Evolutionary conservation across 37 sponge, comb jelly and placozoan species (phyloP).

Genomic region (Tethya wilhelma): DNA sequence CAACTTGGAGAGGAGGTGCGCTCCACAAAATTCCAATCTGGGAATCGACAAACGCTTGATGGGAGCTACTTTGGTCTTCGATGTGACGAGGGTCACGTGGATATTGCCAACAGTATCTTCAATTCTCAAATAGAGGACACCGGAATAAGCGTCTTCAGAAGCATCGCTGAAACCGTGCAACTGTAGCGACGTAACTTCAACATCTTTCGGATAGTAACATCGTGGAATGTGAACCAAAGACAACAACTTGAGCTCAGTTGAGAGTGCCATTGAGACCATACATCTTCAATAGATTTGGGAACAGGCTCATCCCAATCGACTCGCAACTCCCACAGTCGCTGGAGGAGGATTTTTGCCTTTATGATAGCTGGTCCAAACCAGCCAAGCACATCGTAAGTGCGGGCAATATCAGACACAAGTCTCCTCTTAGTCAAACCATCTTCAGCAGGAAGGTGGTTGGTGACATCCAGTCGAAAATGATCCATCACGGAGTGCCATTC

Average conservation of each 20-base stretch:
- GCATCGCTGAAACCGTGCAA: slow-evolving; percentile 29
- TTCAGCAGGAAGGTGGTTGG: no score
- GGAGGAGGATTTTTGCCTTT: slow-evolving; percentile 21
- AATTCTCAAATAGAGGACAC: slow-evolving; percentile 20
- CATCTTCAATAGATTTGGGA: neutral
- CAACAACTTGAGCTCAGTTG: neutral
- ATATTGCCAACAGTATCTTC: neutral
- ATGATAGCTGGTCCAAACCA: slow-evolving; percentile 44
- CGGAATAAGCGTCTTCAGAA: slow-evolving; percentile 26
- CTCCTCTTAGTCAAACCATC: no score
- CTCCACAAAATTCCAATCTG: slow-evolving; percentile 35
- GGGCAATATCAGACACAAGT: no score
- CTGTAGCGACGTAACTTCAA: no score
- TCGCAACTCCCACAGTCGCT: slow-evolving; percentile 20
- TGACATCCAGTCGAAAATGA: slow-evolving; percentile 16
- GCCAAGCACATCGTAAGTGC: slow-evolving; percentile 15
- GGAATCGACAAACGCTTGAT: slow-evolving; percentile 31
- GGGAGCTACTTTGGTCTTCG: slow-evolving; percentile 40
- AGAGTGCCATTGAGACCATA: slow-evolving; percentile 13
- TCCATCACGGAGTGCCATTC: slow-evolving; percentile 24
- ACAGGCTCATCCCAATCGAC: slow-evolving; percentile 24
- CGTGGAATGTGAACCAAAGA: no score
- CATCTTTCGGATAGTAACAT: no score
- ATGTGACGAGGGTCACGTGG: slow-evolving; percentile 32
- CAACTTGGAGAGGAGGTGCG: slow-evolving; percentile 12